Evolutionary conservation across 2,888 invertebrate species (phyloP).

Genomic region (Syrista parreyssii): DNA sequence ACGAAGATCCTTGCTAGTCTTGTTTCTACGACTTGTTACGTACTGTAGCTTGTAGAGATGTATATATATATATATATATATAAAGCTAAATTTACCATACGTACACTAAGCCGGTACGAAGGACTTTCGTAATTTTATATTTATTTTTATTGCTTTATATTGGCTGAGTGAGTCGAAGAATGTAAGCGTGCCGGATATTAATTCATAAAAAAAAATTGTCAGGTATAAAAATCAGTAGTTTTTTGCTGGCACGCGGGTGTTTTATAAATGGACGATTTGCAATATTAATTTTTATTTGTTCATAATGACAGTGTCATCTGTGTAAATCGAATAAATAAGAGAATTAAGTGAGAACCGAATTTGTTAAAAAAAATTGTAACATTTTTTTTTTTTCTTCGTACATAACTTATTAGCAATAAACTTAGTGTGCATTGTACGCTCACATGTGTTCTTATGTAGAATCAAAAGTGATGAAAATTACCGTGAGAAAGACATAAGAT

Average conservation of each 20-base stretch:
- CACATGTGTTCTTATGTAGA: not conserved
- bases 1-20: slow-evolving; percentile 16
- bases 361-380: not conserved
- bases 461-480: not conserved
- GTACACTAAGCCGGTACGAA: not conserved
- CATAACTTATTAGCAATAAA: not conserved
- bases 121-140: slow-evolving; percentile 6
- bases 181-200: slow-evolving; percentile 7
- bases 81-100: not conserved
- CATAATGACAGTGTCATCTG: not conserved
- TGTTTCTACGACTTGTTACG: not conserved
- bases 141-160: slow-evolving; percentile 41
- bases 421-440: not conserved
- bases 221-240: not conserved
- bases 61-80: not conserved
- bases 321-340: not conserved
- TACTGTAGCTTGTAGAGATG: not conserved
- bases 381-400: not conserved
- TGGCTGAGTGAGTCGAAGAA: slow-evolving; percentile 27
- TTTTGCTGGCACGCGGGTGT: not conserved
- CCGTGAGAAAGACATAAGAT: not conserved
- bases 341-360: not conserved
- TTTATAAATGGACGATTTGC: not conserved
- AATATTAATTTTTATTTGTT: not conserved
- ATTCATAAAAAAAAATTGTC: not conserved